Percentiles rank a stretch among this genome's conserved stretches.
Evolutionary conservation across 2,888 invertebrate genomes (phyloP).

Genomic region (Oeneis ivallda): DNA sequence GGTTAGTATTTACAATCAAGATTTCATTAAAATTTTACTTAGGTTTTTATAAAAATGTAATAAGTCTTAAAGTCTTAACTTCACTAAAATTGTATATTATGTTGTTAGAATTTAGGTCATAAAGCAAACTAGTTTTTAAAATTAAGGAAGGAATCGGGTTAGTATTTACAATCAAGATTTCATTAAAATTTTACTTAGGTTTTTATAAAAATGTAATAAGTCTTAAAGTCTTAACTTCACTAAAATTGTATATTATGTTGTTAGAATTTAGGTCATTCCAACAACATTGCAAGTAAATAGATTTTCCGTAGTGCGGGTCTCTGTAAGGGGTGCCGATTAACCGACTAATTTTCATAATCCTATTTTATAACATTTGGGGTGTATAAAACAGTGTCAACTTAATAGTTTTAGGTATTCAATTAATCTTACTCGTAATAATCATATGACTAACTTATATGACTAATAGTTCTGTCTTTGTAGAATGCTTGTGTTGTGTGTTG

Average conservation of each 20-base stretch:
- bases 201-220: not conserved
- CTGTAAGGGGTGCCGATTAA: slow-evolving; percentile 42
- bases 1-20: not conserved
- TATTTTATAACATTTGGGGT: slow-evolving; percentile 34
- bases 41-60: not conserved
- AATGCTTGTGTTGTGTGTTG: slow-evolving; percentile 23
- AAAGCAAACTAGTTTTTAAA: not conserved
- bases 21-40: not conserved
- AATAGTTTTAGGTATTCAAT: slow-evolving; percentile 29
- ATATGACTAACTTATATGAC: slow-evolving; percentile 40
- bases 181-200: not conserved
- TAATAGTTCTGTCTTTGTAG: slow-evolving; percentile 38
- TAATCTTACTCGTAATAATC: slow-evolving; percentile 25
- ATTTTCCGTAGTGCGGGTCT: slow-evolving; percentile 23
- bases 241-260: not conserved
- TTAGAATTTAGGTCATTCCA: slow-evolving; percentile 3
- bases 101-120: slow-evolving; percentile 2
- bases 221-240: not conserved
- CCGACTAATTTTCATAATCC: slow-evolving; percentile 51
- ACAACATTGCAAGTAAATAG: slow-evolving; percentile 33
- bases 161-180: not conserved
- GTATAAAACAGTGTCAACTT: slow-evolving; percentile 25
- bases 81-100: not conserved
- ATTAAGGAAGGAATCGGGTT: not conserved
- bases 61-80: not conserved